Evolutionary conservation across 2,888 invertebrate species (phyloP).

Genomic region (Cyclophora albipunctata): DNA sequence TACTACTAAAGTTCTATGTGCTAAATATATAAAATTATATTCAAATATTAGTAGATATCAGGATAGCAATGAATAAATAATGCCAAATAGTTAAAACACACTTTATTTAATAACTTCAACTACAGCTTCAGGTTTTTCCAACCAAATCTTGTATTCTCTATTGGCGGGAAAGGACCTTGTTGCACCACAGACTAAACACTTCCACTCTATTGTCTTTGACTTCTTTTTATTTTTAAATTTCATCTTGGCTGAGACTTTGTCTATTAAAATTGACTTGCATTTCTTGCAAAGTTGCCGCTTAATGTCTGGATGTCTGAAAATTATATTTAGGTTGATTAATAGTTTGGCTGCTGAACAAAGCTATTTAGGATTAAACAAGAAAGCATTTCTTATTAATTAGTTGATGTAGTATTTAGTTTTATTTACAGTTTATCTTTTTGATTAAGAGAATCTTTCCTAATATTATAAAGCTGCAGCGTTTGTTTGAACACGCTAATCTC

Average conservation of each 20-base stretch:
- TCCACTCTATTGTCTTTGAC: constrained; percentile 56
- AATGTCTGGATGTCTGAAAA: constrained; percentile 73
- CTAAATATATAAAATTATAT: no score
- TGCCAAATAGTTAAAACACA: no score
- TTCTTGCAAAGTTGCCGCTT: constrained; percentile 77
- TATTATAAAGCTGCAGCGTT: no score
- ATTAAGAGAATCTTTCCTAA: no score
- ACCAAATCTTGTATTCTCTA: constrained; percentile 67
- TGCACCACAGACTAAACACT: constrained; percentile 52
- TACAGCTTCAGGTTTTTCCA: constrained; percentile 66
- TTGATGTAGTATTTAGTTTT: no score
- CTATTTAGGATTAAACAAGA: background rate
- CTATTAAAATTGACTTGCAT: constrained; percentile 70
- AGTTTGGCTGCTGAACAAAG: background rate
- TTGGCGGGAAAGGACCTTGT: constrained; percentile 39
- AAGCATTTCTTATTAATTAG: no score
- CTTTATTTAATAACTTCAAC: constrained; percentile 49
- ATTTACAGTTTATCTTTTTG: no score
- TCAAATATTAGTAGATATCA: no score
- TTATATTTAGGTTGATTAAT: background rate
- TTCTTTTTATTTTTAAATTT: constrained; percentile 62
- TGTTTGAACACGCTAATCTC: no score
- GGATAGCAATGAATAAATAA: no score
- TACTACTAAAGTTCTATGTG: no score
- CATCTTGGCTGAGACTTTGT: constrained; percentile 67